Evolutionary conservation across 1,140 invertebrate species (phyloP).

Genomic region (Drosophila ficusphila): DNA sequence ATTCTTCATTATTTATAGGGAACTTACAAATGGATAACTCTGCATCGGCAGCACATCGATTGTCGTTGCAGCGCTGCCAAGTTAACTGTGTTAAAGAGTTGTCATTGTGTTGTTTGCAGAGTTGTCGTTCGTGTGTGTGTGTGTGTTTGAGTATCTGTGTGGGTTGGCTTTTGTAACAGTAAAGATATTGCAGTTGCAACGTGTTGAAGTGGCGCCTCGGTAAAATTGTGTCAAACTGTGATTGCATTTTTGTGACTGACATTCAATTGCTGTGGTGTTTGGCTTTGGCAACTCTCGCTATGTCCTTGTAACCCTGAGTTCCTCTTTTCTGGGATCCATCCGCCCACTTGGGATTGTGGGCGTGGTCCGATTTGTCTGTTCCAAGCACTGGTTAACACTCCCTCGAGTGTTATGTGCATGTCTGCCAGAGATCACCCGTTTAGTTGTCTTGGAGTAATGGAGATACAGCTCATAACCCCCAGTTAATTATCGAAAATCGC

Average conservation of each 20-base stretch:
- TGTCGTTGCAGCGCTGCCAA: conserved; percentile 49
- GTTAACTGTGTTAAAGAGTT: conserved; percentile 80
- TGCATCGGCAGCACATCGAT: conserved; percentile 40
- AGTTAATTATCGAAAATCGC: conserved; percentile 33
- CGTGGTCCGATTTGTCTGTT: conserved; percentile 30
- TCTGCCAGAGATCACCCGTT: conserved; percentile 5
- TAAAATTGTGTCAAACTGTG: conserved; percentile 80
- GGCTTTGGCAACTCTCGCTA: conserved; percentile 45
- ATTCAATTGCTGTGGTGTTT: conserved; percentile 75
- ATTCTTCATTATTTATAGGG: conserved; percentile 7
- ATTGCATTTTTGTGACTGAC: conserved; percentile 81
- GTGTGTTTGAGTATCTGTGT: neutral
- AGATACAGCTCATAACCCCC: conserved; percentile 2
- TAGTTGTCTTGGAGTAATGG: neutral
- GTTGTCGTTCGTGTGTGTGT: conserved; percentile 59
- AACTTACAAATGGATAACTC: conserved; percentile 36
- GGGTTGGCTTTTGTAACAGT: conserved; percentile 43
- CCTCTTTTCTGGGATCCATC: neutral
- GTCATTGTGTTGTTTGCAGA: conserved; percentile 79
- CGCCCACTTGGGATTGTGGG: conserved; percentile 9
- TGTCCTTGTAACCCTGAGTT: neutral
- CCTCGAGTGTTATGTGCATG: neutral
- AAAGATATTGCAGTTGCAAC: conserved; percentile 79
- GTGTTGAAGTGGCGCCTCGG: conserved; percentile 79
- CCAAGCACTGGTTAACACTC: neutral